A percentile compares a stretch with the other conserved stretches of the same genome.
Evolutionary conservation across 2,888 invertebrate genomes (phyloP).

Genomic region (Brenthis ino): DNA sequence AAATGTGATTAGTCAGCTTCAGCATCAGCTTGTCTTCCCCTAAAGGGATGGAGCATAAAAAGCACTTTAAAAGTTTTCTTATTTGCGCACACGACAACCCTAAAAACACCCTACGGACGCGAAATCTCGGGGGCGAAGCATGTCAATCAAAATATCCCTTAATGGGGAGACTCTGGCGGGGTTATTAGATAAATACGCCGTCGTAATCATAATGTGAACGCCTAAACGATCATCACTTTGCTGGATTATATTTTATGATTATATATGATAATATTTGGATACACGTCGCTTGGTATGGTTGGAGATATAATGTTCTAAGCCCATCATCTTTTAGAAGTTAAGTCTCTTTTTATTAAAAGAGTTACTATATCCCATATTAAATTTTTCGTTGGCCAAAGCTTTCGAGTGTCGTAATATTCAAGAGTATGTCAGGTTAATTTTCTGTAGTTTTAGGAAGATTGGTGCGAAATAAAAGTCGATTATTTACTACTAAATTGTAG

Average conservation of each 20-base stretch:
- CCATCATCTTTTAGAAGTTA: constrained; percentile 1
- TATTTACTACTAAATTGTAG: too few species aligned
- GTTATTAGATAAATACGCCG: constrained; percentile 75
- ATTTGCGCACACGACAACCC: constrained; percentile 39
- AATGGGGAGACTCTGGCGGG: constrained; percentile 62
- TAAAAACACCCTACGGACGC: constrained; percentile 47
- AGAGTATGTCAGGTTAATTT: neutral
- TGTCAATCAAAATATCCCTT: constrained; percentile 77
- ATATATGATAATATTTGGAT: neutral
- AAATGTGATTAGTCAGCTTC: too few species aligned
- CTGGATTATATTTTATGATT: constrained; percentile 26
- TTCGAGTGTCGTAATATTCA: neutral
- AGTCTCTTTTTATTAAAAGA: constrained; percentile 6
- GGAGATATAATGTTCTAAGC: constrained; percentile 1
- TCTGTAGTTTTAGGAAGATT: neutral
- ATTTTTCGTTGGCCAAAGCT: neutral
- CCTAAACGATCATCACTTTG: constrained; percentile 41
- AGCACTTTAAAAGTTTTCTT: neutral
- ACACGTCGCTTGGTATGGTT: too few species aligned
- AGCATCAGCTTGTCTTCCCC: too few species aligned
- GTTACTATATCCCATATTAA: neutral
- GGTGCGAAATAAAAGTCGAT: neutral
- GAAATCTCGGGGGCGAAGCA: constrained; percentile 60
- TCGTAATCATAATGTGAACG: constrained; percentile 38
- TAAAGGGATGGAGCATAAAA: neutral